These are phyloP conservation scores for Probaryconus sp. DNA, from an alignment of 1,140 invertebrate genomes.

Conservation along the genomic window DNA sequence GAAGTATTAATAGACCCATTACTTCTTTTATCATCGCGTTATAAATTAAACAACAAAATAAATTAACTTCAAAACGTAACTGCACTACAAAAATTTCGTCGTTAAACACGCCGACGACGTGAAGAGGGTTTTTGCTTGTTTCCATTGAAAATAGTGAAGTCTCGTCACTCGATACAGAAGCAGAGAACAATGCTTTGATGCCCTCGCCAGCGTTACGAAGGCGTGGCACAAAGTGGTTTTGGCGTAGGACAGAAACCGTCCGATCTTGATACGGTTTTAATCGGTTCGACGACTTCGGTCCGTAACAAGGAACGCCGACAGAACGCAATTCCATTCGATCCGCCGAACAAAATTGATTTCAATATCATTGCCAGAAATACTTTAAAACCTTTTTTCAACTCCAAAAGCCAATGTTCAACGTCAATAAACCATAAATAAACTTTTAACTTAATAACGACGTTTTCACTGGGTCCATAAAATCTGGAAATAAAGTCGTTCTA, in stretches of 20 bases:
- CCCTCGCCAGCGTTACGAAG: constrained; percentile 54
- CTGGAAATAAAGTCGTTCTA: constrained; percentile 20
- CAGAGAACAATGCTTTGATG: constrained; percentile 53
- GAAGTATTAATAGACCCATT: no score
- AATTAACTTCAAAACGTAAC: no score
- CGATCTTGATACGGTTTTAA: constrained; percentile 67
- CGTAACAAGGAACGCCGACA: constrained; percentile 48
- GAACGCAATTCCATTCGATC: constrained; percentile 34
- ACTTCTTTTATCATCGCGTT: no score
- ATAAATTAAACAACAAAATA: no score
- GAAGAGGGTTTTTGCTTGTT: constrained; percentile 28
- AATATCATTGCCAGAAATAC: no score
- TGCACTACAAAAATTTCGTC: constrained; percentile 1
- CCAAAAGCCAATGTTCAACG: no score
- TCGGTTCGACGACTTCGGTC: constrained; percentile 47
- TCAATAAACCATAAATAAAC: no score
- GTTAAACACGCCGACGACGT: neutral
- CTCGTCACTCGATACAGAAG: constrained; percentile 33
- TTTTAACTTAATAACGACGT: no score
- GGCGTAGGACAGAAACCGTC: constrained; percentile 50
- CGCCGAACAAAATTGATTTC: no score
- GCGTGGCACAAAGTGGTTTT: constrained; percentile 61
- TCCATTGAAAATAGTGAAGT: constrained; percentile 22
- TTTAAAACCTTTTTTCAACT: no score
- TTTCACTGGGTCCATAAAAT: no score